Conservation (phyloP, 2,888 invertebrate genomes). For the Oxyscelio sp. region DNA sequence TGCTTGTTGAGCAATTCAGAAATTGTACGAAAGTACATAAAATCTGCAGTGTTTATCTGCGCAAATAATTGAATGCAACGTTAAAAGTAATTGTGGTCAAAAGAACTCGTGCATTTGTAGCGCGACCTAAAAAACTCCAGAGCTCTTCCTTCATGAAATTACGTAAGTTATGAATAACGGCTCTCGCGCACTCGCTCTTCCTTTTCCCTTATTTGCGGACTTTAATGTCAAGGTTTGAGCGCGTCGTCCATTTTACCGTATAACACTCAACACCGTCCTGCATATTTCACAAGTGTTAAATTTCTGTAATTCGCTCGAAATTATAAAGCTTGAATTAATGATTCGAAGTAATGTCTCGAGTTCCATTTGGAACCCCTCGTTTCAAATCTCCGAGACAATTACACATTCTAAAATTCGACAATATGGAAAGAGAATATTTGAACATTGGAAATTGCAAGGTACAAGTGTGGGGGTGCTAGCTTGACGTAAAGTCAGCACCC, state of each 20-base stretch:
- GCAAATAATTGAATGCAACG: constrained; percentile 30
- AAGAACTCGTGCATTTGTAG: constrained; percentile 22
- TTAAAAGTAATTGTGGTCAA: constrained; percentile 49
- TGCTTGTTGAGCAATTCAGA: too few relatives aligned
- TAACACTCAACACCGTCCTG: constrained; percentile 40
- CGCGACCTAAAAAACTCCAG: constrained; percentile 7
- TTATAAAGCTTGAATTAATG: constrained; percentile 23
- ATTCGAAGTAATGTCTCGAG: too few relatives aligned
- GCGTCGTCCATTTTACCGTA: constrained; percentile 36
- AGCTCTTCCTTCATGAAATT: constrained; percentile 43
- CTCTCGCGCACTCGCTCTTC: constrained; percentile 44
- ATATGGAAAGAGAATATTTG: too few relatives aligned
- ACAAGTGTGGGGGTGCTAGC: too few relatives aligned
- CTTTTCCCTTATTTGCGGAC: constrained; percentile 49
- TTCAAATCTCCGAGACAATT: too few relatives aligned
- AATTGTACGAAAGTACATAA: constrained; percentile 4
- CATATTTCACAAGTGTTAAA: constrained; percentile 21
- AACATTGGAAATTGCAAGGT: too few relatives aligned
- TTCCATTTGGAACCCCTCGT: too few relatives aligned
- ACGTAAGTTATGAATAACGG: constrained; percentile 54
- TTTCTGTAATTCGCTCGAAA: constrained; percentile 18
- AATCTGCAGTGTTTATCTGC: constrained; percentile 16
- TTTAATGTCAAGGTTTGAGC: constrained; percentile 52
- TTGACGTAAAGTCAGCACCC: too few relatives aligned
- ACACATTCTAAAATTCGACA: too few relatives aligned